These are phyloP conservation scores for Neoniphon sammara DNA, from an alignment of 2,797 vertebrate species.

Conservation along the genomic window DNA sequence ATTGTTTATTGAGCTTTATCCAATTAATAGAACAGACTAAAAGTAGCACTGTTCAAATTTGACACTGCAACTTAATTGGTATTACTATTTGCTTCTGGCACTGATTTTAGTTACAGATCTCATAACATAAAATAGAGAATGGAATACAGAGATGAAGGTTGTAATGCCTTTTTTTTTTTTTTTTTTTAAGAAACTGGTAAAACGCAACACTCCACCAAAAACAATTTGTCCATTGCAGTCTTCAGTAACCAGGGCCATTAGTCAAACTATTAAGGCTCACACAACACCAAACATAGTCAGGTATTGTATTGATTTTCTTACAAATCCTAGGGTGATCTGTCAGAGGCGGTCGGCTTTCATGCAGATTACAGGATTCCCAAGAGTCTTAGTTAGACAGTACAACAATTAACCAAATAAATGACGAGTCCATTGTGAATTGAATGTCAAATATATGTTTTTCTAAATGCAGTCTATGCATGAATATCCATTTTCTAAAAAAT, in stretches of 20 bases:
- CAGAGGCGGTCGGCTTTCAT: conserved; percentile 63
- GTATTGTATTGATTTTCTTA: conserved; percentile 76
- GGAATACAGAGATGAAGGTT: conserved; percentile 39
- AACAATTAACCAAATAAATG: conserved; percentile 68
- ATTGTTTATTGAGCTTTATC: conserved; percentile 13
- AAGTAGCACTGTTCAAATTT: no score
- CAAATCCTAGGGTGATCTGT: conserved; percentile 77
- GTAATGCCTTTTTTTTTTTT: conserved; percentile 17
- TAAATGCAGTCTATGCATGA: conserved; percentile 36
- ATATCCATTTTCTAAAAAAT: conserved; percentile 28
- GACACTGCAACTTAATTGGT: no score
- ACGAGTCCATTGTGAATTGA: conserved; percentile 51
- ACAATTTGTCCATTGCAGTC: conserved; percentile 61
- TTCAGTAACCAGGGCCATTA: conserved; percentile 67
- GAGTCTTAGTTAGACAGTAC: conserved; percentile 52
- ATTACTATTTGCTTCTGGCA: conserved; percentile 26
- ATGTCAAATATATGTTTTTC: conserved; percentile 48
- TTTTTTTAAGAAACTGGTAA: conserved; percentile 30
- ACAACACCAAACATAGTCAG: conserved; percentile 58
- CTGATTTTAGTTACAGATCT: conserved; percentile 35
- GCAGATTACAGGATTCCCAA: conserved; percentile 72
- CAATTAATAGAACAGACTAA: conserved; percentile 3
- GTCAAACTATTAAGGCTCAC: conserved; percentile 60
- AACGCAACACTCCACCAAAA: conserved; percentile 47
- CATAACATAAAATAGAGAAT: conserved; percentile 46